A percentile compares a stretch with the other conserved stretches of the same genome.
Conservation (phyloP, 2,888 invertebrate species). For the Euplexia lucipara region DNA sequence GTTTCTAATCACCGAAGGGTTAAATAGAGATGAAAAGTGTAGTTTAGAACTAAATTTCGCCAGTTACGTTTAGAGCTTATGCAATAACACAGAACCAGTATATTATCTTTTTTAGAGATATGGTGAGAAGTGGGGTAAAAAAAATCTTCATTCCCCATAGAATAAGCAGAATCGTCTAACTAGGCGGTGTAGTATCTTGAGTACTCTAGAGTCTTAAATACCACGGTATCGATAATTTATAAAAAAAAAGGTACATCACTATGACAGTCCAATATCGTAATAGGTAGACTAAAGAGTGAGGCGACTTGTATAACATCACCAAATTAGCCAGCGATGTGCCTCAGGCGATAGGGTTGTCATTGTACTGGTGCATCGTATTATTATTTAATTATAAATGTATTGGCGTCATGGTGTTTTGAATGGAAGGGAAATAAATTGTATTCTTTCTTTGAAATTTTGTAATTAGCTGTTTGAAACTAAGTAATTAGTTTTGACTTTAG, state of each 20-base stretch:
- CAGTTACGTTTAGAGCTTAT: no score
- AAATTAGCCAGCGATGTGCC: slow-evolving; percentile 89
- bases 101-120: no score
- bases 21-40: no score
- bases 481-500: no score
- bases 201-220: no score
- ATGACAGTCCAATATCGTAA: slow-evolving; percentile 86
- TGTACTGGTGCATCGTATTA: slow-evolving; percentile 41
- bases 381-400: slow-evolving; percentile 45
- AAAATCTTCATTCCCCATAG: no score
- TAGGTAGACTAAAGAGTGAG: slow-evolving; percentile 89
- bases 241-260: slow-evolving; percentile 69
- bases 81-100: no score
- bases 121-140: no score
- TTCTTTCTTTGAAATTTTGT: neutral
- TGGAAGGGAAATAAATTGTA: slow-evolving; percentile 16
- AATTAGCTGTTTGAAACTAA: neutral
- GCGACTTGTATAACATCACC: slow-evolving; percentile 90
- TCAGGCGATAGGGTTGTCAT: slow-evolving; percentile 83
- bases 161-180: no score
- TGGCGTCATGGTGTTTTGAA: slow-evolving; percentile 49
- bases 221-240: slow-evolving; percentile 25
- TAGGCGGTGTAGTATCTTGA: no score
- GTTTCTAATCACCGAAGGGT: no score
- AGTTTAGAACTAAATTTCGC: no score